Evolutionary conservation across 2,113 vertebrate species (phyloP), one percentile per base, ranked within the genome.

Genomic region (Oncorhynchus masou): DNA sequence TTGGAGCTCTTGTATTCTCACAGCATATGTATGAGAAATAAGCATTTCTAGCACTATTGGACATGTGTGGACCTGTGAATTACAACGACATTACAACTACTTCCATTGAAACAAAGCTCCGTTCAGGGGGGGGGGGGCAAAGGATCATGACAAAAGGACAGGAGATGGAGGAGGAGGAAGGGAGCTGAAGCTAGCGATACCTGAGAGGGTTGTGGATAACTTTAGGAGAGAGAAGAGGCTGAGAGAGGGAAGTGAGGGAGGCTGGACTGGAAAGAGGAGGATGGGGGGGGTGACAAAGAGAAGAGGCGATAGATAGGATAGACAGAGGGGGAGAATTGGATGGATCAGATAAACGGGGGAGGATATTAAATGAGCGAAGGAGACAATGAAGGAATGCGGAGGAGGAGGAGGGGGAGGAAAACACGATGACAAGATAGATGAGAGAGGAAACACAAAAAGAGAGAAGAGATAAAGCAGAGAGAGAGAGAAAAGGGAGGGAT

Each of bases 341-440:
- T 1, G 3, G 25, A 67, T 54, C 51, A 54, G 51, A 54, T 54
- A 54, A 54, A 54, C 51, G 11, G 25, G 22, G 66, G 48, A 69
- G 29, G 48, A 69, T 29, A 70, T 59, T 29, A 68, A 57, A 69
- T 13, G 11, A n/a, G 69, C 66, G 77, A 71, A 62, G 71, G 79
- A 73, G 78, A 77, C 70, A 59, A 78, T 75, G 77, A 45, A 45
- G 39, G 65, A 72, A 82, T 66, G 72, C 74, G 66, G 76, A 48
- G 70, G 62, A 49, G 48, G 39, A 1, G 8, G 39, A 9, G 8
- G 34, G 8, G 62, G 78, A 27, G 34, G 78, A 73, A 74, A 80
- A 72, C 20, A 24, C 34, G 76, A 76, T 70, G 78, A 86, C 75
- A 80, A 72, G 74, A 79, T 22, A 74, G 77, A 82, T 64, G 77